phyloP scores from a whole-genome alignment of 2,797 vertebrate genomes.

The Muscicapa comitata region DNA sequence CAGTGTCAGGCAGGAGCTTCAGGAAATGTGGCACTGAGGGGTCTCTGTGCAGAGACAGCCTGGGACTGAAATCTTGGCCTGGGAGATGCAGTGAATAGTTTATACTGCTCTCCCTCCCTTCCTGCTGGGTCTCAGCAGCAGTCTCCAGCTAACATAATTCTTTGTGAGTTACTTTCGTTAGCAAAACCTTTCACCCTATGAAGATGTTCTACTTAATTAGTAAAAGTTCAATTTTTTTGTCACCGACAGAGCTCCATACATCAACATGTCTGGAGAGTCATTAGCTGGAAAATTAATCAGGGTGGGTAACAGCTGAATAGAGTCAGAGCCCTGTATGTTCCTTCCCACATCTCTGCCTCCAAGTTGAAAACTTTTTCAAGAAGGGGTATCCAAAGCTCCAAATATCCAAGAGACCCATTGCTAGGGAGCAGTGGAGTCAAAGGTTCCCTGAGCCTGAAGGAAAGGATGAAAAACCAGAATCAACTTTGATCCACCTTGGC shows the following conservation, averaged over 20 bases:
- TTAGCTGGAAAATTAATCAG: constrained; percentile 72
- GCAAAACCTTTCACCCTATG: constrained; percentile 70
- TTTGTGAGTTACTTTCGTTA: constrained; percentile 72
- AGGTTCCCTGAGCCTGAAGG: not conserved
- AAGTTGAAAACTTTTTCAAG: not conserved
- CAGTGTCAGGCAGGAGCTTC: not conserved
- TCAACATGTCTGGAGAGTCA: constrained; percentile 66
- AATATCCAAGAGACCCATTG: not conserved
- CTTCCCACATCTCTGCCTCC: not conserved
- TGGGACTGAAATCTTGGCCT: not conserved
- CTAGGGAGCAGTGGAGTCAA: not conserved
- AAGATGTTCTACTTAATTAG: constrained; percentile 75
- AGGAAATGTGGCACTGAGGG: not conserved
- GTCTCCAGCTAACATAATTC: constrained; percentile 64
- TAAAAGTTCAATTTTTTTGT: constrained; percentile 70
- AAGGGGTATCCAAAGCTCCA: not conserved
- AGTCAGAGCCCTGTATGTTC: constrained; percentile 10
- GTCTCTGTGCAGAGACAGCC: not conserved
- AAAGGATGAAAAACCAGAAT: not conserved
- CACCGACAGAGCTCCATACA: constrained; percentile 55
- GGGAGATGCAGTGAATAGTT: not conserved
- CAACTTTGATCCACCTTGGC: not conserved
- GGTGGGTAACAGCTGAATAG: constrained; percentile 29
- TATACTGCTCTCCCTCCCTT: not conserved
- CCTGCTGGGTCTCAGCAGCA: not conserved